These are phyloP conservation scores for Lates calcarifer DNA, from an alignment of 2,113 vertebrate species.

Conservation along the genomic window DNA sequence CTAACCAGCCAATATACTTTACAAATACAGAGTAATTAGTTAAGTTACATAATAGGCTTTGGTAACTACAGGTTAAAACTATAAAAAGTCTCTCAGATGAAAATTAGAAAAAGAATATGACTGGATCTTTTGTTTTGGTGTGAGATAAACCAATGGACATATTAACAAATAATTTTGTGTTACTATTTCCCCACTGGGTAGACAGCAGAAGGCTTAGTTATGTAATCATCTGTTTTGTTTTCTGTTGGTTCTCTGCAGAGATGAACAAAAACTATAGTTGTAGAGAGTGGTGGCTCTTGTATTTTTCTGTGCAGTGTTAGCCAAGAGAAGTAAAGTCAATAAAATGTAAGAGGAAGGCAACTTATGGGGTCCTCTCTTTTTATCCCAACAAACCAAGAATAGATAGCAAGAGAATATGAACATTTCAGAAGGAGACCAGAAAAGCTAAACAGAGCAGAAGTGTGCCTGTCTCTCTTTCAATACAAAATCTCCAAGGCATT, in stretches of 20 bases:
- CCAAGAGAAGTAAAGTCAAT: no score
- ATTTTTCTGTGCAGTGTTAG: neutral
- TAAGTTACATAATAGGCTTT: neutral
- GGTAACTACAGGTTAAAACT: neutral
- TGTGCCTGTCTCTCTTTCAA: neutral
- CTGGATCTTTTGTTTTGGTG: neutral
- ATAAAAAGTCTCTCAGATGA: neutral
- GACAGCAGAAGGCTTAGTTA: neutral
- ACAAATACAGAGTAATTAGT: no score
- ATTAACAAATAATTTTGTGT: neutral
- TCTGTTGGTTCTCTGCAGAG: neutral
- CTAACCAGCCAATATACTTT: no score
- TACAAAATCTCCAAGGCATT: neutral
- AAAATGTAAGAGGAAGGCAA: no score
- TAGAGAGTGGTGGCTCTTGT: neutral
- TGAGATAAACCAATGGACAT: neutral
- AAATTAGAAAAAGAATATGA: neutral
- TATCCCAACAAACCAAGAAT: no score
- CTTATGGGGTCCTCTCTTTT: no score
- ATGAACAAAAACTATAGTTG: neutral
- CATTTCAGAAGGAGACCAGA: no score
- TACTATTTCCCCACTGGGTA: neutral
- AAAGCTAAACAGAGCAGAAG: neutral
- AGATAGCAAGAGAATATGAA: neutral
- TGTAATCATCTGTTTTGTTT: neutral